A percentile compares a stretch with the other conserved stretches of the same genome.
Evolutionary conservation across 2,113 vertebrate genomes (phyloP).

Genomic region (Forbesichthys papilliferus): DNA sequence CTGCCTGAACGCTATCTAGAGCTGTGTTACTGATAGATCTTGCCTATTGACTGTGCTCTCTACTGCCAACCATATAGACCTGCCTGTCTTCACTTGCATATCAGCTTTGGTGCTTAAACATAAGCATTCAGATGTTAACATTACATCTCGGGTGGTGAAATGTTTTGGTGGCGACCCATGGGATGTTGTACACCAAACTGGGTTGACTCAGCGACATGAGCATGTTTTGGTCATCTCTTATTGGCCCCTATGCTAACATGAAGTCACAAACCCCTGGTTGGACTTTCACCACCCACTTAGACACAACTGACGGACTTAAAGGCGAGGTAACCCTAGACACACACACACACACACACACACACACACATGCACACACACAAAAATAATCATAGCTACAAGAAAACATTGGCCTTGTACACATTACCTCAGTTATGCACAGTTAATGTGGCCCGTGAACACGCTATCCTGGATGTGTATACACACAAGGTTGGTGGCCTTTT

Average conservation of each 20-base stretch:
- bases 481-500: conserved; percentile 11
- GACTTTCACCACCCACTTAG: conserved; percentile 68
- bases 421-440: conserved; percentile 37
- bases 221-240: conserved; percentile 27
- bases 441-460: conserved; percentile 32
- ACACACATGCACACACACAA: neutral
- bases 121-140: conserved; percentile 23
- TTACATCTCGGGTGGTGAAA: conserved; percentile 8
- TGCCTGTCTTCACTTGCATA: conserved; percentile 39
- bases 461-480: conserved; percentile 24
- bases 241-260: conserved; percentile 62
- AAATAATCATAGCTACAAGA: conserved; percentile 49
- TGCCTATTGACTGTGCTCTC: conserved; percentile 36
- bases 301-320: conserved; percentile 65
- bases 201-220: conserved; percentile 38
- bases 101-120: neutral
- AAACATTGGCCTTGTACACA: conserved; percentile 39
- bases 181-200: conserved; percentile 16
- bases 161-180: conserved; percentile 12
- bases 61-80: conserved; percentile 27
- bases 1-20: conserved; percentile 35
- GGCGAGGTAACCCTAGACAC: conserved; percentile 47
- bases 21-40: conserved; percentile 28
- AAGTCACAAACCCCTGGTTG: conserved; percentile 57
- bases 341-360: conserved; percentile 26